These are phyloP conservation scores for Laticauda laticaudata DNA, from an alignment of 2,113 vertebrate species.

Conservation along the genomic window DNA sequence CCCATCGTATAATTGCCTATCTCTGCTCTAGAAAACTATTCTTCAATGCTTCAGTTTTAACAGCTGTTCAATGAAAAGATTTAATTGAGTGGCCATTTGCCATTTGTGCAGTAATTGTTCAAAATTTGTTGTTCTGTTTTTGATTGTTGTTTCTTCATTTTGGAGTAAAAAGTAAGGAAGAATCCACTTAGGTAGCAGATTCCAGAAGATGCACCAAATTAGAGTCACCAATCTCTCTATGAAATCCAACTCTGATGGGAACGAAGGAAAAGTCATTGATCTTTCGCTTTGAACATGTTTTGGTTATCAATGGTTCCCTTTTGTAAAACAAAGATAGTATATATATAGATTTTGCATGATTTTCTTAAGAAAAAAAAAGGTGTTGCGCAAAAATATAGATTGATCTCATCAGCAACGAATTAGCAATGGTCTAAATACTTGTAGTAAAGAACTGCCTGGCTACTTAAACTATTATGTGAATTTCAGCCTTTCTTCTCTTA, in stretches of 20 bases:
- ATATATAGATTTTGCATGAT: not conserved
- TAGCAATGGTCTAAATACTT: not conserved
- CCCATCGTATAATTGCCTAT: not conserved
- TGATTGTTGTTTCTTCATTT: not conserved
- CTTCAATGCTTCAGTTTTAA: rapidly evolving
- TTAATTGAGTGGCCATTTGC: not conserved
- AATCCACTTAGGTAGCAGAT: not conserved
- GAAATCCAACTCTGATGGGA: not conserved
- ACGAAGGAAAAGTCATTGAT: not conserved
- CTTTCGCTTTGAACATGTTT: not conserved
- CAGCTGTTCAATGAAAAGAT: not conserved
- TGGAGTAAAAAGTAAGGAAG: not conserved
- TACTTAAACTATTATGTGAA: not conserved
- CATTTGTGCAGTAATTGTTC: not conserved
- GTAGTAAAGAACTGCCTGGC: not conserved
- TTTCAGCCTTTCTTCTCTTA: not conserved
- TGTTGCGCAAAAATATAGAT: not conserved
- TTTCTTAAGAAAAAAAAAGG: not conserved
- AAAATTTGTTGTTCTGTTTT: not conserved
- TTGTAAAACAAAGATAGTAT: not conserved
- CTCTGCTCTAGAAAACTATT: not conserved
- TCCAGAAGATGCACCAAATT: not conserved
- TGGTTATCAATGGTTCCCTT: not conserved
- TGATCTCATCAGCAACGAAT: not conserved
- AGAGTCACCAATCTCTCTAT: not conserved